A percentile compares a stretch with the other conserved stretches of the same genome.
phyloP scores from a whole-genome alignment of 1,140 invertebrate genomes.

The Calycopis cecrops region DNA sequence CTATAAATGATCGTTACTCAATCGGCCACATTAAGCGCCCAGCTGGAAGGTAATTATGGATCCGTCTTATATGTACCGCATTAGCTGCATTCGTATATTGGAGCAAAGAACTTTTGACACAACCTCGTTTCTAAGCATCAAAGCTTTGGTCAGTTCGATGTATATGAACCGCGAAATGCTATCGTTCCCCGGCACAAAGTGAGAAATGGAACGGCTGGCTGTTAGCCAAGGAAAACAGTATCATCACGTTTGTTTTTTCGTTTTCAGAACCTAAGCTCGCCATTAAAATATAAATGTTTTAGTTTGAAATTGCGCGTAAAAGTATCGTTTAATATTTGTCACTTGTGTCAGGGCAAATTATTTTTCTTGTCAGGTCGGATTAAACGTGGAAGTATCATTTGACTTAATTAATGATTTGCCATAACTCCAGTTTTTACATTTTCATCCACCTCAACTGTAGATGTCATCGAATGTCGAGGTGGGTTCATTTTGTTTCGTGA shows the following conservation, averaged over 20 bases:
- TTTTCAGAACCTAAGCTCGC: constrained; percentile 33
- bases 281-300: constrained; percentile 38
- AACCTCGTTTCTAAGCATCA: constrained; percentile 59
- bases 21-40: background rate
- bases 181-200: constrained; percentile 48
- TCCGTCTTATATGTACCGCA: constrained; percentile 48
- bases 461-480: no score
- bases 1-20: constrained; percentile 7
- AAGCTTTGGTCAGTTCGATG: constrained; percentile 46
- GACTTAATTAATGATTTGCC: no score
- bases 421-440: no score
- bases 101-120: constrained; percentile 42
- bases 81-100: constrained; percentile 43
- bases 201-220: constrained; percentile 63
- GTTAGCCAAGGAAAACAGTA: constrained; percentile 45
- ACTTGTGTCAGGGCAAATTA: constrained; percentile 44
- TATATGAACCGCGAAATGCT: constrained; percentile 60
- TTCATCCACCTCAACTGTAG: no score
- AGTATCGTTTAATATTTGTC: constrained; percentile 52
- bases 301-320: constrained; percentile 48
- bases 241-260: constrained; percentile 44
- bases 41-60: constrained; percentile 14
- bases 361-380: constrained; percentile 39
- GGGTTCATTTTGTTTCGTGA: no score
- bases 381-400: constrained; percentile 25